These are phyloP conservation scores for Nebria salina DNA, from an alignment of 2,888 invertebrate genomes.

Conservation along the genomic window DNA sequence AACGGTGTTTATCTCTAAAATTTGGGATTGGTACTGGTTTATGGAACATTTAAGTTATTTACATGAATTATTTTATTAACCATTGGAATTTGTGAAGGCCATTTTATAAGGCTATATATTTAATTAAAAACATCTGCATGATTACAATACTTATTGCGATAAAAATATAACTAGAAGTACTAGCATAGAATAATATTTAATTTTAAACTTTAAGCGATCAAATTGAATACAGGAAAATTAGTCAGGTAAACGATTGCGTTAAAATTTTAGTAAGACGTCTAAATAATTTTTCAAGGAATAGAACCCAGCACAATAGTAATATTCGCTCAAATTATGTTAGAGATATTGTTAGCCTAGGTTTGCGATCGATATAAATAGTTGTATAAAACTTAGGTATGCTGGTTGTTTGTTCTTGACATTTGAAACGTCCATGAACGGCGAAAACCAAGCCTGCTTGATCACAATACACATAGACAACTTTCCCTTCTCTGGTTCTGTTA, in stretches of 20 bases:
- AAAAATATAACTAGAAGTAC: too few species aligned
- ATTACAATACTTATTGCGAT: too few species aligned
- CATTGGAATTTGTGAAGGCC: not conserved
- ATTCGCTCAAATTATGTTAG: not conserved
- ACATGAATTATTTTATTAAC: not conserved
- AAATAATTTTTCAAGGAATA: too few species aligned
- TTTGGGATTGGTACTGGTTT: conserved; percentile 1
- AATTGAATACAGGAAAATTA: too few species aligned
- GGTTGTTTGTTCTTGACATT: conserved; percentile 22
- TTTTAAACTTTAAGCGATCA: too few species aligned
- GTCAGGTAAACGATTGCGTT: too few species aligned
- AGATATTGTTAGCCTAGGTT: not conserved
- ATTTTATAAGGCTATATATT: not conserved
- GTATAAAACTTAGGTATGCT: not conserved
- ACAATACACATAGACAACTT: conserved; percentile 5
- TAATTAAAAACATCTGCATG: too few species aligned
- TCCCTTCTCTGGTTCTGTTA: conserved; percentile 17
- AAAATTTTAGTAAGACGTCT: too few species aligned
- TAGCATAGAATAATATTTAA: too few species aligned
- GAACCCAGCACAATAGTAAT: too few species aligned
- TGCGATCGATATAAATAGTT: not conserved
- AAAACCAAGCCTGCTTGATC: conserved; percentile 7
- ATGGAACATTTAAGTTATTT: not conserved
- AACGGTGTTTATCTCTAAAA: not conserved
- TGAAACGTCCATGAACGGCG: conserved; percentile 16